Evolutionary conservation across 2,797 vertebrate species (phyloP).

Genomic region (Pipistrellus nathusii): DNA sequence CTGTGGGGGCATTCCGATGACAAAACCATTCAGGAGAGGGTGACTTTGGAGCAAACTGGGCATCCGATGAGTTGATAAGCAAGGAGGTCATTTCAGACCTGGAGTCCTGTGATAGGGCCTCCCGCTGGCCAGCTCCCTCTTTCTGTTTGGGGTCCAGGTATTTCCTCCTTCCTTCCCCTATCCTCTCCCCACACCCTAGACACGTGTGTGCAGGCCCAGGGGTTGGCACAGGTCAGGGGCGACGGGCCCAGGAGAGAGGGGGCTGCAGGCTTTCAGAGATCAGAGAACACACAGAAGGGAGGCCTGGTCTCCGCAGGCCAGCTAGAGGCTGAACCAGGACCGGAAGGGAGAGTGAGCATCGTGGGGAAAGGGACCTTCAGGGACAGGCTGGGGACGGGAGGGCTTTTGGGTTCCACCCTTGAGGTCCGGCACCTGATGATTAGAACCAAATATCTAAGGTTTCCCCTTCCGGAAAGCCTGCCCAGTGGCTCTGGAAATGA

Average conservation of each 20-base stretch:
- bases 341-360: neutral
- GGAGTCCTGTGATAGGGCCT: neutral
- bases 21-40: conserved; percentile 2
- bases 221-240: neutral
- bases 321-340: neutral
- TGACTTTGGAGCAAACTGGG: neutral
- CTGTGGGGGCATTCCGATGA: neutral
- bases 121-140: neutral
- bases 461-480: neutral
- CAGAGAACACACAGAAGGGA: neutral
- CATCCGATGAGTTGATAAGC: neutral
- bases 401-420: neutral
- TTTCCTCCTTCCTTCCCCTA: neutral
- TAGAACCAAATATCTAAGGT: neutral
- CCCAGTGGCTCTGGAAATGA: neutral
- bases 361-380: neutral
- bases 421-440: neutral
- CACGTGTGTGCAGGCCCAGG: neutral
- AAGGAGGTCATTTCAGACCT: neutral
- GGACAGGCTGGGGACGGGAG: neutral
- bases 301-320: neutral
- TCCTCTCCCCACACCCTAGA: fast-evolving
- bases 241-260: neutral
- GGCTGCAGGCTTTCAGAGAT: neutral
- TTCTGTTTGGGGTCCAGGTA: neutral